Evolutionary conservation across 2,113 vertebrate species (phyloP), one percentile per base, ranked within the genome.

Genomic region (Rousettus leschenaultii): DNA sequence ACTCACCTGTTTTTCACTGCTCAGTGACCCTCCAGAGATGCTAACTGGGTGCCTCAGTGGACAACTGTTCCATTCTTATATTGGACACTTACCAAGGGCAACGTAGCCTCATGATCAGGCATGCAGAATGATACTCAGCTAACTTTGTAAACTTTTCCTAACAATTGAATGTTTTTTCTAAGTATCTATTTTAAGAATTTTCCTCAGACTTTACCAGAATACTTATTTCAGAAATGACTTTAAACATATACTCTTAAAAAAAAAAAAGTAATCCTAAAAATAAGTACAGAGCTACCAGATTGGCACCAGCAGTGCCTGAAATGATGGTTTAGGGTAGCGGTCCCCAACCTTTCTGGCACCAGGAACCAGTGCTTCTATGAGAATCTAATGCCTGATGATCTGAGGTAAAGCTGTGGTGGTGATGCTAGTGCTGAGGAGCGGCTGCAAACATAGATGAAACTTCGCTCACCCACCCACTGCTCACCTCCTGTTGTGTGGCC

Each of bases 271-370:
- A 12, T 38, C 33, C 59, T 71, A 51, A 40, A 45, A 91, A 57
- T 13, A 18, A 82, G 8, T 35, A 22, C 38, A n/a, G 30, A 79
- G 1, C 5, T 21, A 18, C 12, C 5, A 0, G 2, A 28, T 19
- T 2, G 71, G 3, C 30, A 43, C 0, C 0, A 4, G 4, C 1
- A 0, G 4, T 57, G 28, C 2, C 35, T 0, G 11, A 19, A 26
- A 0, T 3, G 5, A 21, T 33, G 22, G 5, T 8, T 43, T 10
- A 16, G 15, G 51, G 14, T 14, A 16, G 51, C 4, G 51, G 51
- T 16, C 14, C 51, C 51, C 51, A 51, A 16, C 51, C 14, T 51
- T 51, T 51, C 51, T 51, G 51, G 15, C 51, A 51, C 51, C 51
- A 51, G 51, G 51, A 51, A 51, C 51, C 15, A 5, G 51, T 51